These are phyloP conservation scores for Cheilosia urbana DNA, from an alignment of 2,888 invertebrate genomes.

Conservation along the genomic window DNA sequence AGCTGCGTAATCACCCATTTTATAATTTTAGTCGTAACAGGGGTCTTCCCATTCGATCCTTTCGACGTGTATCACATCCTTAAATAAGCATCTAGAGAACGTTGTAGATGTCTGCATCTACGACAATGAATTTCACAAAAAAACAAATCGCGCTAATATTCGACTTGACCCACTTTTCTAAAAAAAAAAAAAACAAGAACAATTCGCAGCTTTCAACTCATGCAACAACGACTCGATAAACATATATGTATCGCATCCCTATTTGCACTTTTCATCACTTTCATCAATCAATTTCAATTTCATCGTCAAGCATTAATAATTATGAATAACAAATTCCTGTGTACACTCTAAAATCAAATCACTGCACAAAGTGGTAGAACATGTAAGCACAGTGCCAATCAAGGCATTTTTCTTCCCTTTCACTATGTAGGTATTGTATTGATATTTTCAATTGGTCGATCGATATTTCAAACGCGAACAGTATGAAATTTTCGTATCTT, in stretches of 20 bases:
- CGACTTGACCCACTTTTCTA: constrained; percentile 68
- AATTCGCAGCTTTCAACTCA: constrained; percentile 18
- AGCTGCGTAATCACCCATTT: constrained; percentile 71
- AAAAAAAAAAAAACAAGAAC: constrained; percentile 28
- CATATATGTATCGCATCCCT: constrained; percentile 4
- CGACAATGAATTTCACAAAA: constrained; percentile 42
- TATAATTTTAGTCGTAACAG: constrained; percentile 33
- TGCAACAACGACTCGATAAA: constrained; percentile 14
- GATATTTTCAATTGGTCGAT: constrained; percentile 59
- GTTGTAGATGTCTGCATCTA: constrained; percentile 16
- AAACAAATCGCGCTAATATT: constrained; percentile 26
- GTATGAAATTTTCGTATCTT: constrained; percentile 43
- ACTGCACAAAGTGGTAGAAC: constrained; percentile 29
- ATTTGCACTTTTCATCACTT: constrained; percentile 55
- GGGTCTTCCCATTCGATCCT: constrained; percentile 33
- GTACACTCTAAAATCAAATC: constrained; percentile 29
- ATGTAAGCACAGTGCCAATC: constrained; percentile 11
- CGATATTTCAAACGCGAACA: constrained; percentile 62
- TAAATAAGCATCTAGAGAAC: constrained; percentile 8
- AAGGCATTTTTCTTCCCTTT: constrained; percentile 20
- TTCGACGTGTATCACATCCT: constrained; percentile 18
- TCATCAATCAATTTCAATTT: constrained; percentile 10
- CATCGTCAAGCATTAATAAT: constrained; percentile 6
- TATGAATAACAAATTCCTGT: constrained; percentile 2
- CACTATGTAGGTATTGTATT: constrained; percentile 34